These are phyloP conservation scores for Murina feae DNA, from an alignment of 2,113 vertebrate genomes.

Conservation along the genomic window DNA sequence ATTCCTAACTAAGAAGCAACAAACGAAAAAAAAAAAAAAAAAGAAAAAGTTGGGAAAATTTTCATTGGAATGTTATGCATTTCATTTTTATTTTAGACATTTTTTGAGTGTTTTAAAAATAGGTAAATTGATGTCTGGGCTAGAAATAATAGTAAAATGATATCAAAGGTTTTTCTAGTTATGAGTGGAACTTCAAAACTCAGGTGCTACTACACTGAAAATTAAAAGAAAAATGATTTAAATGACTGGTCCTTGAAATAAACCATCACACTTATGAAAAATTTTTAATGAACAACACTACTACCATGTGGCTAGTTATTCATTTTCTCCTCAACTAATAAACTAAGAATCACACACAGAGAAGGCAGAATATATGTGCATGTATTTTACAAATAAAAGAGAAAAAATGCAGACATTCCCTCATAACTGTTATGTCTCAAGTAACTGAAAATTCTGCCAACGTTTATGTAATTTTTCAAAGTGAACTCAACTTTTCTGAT, in stretches of 20 bases:
- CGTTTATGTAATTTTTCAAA: background rate
- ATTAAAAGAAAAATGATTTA: background rate
- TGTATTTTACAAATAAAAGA: background rate
- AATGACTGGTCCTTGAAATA: background rate
- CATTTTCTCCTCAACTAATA: background rate
- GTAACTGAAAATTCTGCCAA: background rate
- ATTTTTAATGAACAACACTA: background rate
- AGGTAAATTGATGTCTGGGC: background rate
- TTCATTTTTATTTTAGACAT: background rate
- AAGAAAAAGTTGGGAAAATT: background rate
- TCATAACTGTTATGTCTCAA: background rate
- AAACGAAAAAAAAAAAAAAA: background rate
- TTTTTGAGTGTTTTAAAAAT: background rate
- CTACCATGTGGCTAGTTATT: background rate
- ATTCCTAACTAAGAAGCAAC: background rate
- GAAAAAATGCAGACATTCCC: background rate
- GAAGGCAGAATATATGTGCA: background rate
- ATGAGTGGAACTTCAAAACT: background rate
- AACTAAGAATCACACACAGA: background rate
- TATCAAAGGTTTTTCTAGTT: background rate
- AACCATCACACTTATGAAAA: background rate
- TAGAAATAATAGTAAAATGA: background rate
- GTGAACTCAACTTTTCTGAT: background rate
- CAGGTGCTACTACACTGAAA: background rate
- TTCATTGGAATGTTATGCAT: background rate